These are phyloP conservation scores for Peromyscus melanophrys DNA, from an alignment of 2,797 vertebrate genomes.

Conservation along the genomic window DNA sequence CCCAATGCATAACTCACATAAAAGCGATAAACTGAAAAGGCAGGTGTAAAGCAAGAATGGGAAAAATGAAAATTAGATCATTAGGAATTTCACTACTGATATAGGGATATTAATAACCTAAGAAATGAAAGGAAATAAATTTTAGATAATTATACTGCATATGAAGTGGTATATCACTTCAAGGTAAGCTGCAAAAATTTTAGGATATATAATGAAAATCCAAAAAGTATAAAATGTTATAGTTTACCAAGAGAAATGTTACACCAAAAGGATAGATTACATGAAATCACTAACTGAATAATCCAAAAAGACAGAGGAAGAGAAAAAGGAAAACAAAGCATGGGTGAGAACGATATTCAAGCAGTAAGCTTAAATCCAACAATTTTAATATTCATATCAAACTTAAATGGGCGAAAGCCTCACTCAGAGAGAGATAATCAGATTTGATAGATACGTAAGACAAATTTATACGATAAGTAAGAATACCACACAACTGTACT, in stretches of 20 bases:
- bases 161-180: constrained; percentile 1
- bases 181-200: background rate
- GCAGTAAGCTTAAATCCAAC: background rate
- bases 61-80: constrained; percentile 20
- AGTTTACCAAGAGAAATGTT: background rate
- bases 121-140: background rate
- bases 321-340: background rate
- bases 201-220: background rate
- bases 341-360: background rate
- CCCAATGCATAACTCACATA: background rate
- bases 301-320: background rate
- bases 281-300: constrained; percentile 1
- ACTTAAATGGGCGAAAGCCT: background rate
- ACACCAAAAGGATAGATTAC: background rate
- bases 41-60: background rate
- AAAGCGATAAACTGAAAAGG: background rate
- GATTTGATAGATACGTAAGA: background rate
- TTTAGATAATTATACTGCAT: background rate
- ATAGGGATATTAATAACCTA: background rate
- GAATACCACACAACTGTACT: background rate
- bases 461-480: background rate
- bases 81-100: background rate
- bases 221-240: background rate
- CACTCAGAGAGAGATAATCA: background rate
- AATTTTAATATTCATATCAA: background rate